Evolutionary conservation across 2,888 invertebrate species (phyloP).

Genomic region (Hypsopygia costalis): DNA sequence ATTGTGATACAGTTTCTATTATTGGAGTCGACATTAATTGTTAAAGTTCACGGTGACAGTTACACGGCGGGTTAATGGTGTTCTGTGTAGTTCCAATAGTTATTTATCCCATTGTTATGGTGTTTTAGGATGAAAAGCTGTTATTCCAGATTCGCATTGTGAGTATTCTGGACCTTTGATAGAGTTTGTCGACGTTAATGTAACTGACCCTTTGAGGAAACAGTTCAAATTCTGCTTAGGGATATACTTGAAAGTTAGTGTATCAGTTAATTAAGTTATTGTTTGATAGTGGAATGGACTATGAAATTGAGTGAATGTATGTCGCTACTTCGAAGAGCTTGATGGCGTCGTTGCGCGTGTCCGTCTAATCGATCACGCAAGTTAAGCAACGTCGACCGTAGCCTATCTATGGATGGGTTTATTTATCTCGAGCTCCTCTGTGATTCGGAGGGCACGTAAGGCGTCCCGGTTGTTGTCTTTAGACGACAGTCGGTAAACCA

Average conservation of each 20-base stretch:
- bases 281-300: conserved; percentile 2
- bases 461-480: too few species aligned
- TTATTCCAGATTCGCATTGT: conserved; percentile 27
- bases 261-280: background rate
- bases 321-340: background rate
- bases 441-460: too few species aligned
- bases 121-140: conserved; percentile 56
- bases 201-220: conserved; percentile 36
- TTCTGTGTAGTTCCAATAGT: conserved; percentile 57
- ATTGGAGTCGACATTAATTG: conserved; percentile 65
- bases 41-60: conserved; percentile 66
- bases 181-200: conserved; percentile 23
- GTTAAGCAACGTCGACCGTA: too few species aligned
- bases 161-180: conserved; percentile 30
- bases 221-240: background rate
- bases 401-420: too few species aligned
- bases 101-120: conserved; percentile 58
- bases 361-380: too few species aligned
- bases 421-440: too few species aligned
- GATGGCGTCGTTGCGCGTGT: too few species aligned
- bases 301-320: background rate
- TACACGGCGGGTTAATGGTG: conserved; percentile 63
- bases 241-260: background rate
- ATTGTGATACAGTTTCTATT: conserved; percentile 73
- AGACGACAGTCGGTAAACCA: too few species aligned